phyloP scores from a whole-genome alignment of 2,113 vertebrate genomes.

The Labrus mixtus region DNA sequence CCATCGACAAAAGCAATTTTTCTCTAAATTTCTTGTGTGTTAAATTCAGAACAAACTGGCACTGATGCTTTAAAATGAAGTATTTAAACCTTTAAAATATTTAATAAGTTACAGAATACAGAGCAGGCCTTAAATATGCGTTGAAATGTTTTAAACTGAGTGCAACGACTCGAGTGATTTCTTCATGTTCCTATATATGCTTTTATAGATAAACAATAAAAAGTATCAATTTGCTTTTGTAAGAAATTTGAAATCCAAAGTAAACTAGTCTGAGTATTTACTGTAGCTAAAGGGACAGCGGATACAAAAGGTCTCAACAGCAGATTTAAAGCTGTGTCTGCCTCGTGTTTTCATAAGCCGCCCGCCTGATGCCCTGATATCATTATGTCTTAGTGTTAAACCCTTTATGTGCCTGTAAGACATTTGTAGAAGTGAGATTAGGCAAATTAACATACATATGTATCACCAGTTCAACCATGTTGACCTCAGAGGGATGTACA shows the following conservation, averaged over 20 bases:
- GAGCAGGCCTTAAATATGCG: background rate
- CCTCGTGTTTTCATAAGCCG: slow-evolving; percentile 71
- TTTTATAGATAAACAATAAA: background rate
- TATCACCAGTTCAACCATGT: slow-evolving; percentile 80
- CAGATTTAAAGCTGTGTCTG: slow-evolving; percentile 63
- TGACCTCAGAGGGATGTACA: slow-evolving; percentile 80
- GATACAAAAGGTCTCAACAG: slow-evolving; percentile 44
- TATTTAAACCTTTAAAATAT: background rate
- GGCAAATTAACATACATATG: slow-evolving; percentile 85
- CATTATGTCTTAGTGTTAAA: slow-evolving; percentile 81
- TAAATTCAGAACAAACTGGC: slow-evolving; percentile 4
- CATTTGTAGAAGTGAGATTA: slow-evolving; percentile 85
- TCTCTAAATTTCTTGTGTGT: background rate
- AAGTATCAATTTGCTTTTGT: background rate
- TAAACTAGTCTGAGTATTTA: slow-evolving; percentile 17
- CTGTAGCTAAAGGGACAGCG: slow-evolving; percentile 27
- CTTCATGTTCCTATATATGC: background rate
- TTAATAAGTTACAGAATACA: background rate
- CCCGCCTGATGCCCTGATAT: slow-evolving; percentile 80
- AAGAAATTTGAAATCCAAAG: background rate
- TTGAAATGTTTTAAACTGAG: background rate
- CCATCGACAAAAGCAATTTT: slow-evolving; percentile 1
- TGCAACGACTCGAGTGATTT: background rate
- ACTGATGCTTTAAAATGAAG: background rate
- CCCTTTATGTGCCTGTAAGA: slow-evolving; percentile 84